Percentiles rank a stretch among this genome's conserved stretches.
These are phyloP conservation scores for Allobates femoralis DNA, from an alignment of 2,797 vertebrate species.

Conservation along the genomic window DNA sequence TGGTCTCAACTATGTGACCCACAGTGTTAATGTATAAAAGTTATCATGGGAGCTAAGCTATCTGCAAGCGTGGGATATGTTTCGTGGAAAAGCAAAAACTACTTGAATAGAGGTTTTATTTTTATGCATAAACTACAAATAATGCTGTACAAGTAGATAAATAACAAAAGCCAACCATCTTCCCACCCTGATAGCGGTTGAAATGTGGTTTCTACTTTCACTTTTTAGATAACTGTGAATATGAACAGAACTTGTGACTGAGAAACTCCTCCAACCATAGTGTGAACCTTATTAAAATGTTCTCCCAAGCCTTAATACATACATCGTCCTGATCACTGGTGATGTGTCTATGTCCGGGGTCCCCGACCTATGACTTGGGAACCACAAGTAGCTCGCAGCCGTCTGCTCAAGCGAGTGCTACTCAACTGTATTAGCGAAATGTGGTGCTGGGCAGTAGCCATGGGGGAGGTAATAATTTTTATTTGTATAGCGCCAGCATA, in stretches of 20 bases:
- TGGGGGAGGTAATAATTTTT: too few relatives aligned
- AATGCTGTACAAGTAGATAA: background rate
- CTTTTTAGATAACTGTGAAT: background rate
- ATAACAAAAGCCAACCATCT: background rate
- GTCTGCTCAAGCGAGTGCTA: too few relatives aligned
- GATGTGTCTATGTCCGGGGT: background rate
- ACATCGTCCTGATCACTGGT: background rate
- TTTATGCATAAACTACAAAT: too few relatives aligned
- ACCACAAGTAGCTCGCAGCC: too few relatives aligned
- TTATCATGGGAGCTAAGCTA: background rate
- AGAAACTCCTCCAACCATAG: background rate
- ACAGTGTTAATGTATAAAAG: background rate
- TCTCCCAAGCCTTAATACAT: background rate
- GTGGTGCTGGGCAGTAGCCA: too few relatives aligned
- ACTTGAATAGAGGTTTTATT: background rate
- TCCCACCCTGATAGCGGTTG: slow-evolving; percentile 8
- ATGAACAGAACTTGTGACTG: background rate
- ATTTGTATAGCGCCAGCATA: too few relatives aligned
- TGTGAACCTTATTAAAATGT: background rate
- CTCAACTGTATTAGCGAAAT: too few relatives aligned
- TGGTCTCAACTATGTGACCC: background rate
- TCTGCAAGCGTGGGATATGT: too few relatives aligned
- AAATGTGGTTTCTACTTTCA: background rate
- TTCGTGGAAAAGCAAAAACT: background rate
- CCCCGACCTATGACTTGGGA: too few relatives aligned